Evolutionary conservation across 2,888 invertebrate genomes (phyloP), one percentile per base, ranked within the genome.

Genomic region (Bellardia bayeri): DNA sequence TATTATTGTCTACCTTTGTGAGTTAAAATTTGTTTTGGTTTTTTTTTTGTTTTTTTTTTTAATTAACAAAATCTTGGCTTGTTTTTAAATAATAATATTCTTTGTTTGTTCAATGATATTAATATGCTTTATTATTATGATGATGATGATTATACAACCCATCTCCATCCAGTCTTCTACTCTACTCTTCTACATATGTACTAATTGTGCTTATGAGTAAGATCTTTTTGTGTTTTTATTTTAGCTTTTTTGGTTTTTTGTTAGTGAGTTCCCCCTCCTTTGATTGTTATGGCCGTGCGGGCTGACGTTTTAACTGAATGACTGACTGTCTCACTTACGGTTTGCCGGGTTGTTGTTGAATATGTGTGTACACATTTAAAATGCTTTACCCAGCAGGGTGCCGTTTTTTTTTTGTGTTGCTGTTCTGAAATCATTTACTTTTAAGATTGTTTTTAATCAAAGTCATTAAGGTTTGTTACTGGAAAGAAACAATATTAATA

Each of bases 391-490:
- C 87, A 87, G 87, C 87, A 79, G 83, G 85, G 88, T 86, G 88
- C 81, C 88, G 86, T 81, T 86, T 88, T 78, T 82, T 81, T 78
- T 49, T 79, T 37, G 61, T 56, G 74, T 75, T 75, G 78, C 45
- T 76, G 78, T 78, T 83, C 86, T 86, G 80, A 88, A 88, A 86
- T 88, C 86, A 88, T 88, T 88, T 86, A 86, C 88, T 86, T 88
- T 88, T 86, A 86, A 86, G 86, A 86, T 88, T 88, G 86, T 86
- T 88, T 86, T 88, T 86, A 86, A 86, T 86, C 86, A 88, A 86
- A 86, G 86, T 85, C 86, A 85, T 88, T 75, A 80, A 88, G 84
- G 87, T 87, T 87, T 85, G 87, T 87, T 87, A 87, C 87, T 85
- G 82, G 82, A 85, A 84, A 81, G 83, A 72, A 63, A 85, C 84